Base-by-base conservation (phyloP, 2,113 vertebrate species). In the Numenius arquata region DNA sequence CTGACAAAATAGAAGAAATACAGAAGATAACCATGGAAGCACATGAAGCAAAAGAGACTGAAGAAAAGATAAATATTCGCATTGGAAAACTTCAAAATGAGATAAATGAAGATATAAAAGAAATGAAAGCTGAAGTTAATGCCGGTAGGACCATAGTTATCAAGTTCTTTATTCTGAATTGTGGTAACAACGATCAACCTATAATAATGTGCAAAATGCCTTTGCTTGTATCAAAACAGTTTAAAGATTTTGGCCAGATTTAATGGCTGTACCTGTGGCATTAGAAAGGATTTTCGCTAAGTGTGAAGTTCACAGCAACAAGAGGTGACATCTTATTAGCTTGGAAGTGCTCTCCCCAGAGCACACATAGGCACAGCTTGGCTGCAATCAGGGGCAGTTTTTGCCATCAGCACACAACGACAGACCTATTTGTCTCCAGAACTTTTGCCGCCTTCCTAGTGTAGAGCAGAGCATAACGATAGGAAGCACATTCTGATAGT, bases 71-170 rank as follows among this genome's bases (percentile, higher is more conserved):
- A 85, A 98, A 97, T 5, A 95, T 97, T 83, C 96, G 96, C 29
- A 97, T 98, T 94, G 96, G 82, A 95, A 97, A 97, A 89, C 96
- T 98, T 83, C 98, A 98, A 80, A 71, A 92, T 16, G 97, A 98
- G 77, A 97, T 98, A 92, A 98, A 88, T 7, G 97, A 98, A 81
- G 98, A 98, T 59, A 88, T 98, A 91, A 98, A 98, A 94, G 97
- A 98, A 59, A 98, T 98, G 95, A 98, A 98, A 85, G 97, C 98
- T 1, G 98, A 98, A 92, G 97, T 98, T 14, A 98, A 98, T 3
- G 97, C 98, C 11, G 98, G 98, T 98, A 98, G 90, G 98, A 74
- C 32, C 71, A 84, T 3, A 72, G 20, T 83, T 78, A 75, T 20
- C 9, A 30, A 91, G 29, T 79, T 78, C 41, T 92, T 87, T 65